Percentiles rank a stretch among this genome's conserved stretches.
phyloP scores from a whole-genome alignment of 2,888 invertebrate species.

The Thymelicus sylvestris region DNA sequence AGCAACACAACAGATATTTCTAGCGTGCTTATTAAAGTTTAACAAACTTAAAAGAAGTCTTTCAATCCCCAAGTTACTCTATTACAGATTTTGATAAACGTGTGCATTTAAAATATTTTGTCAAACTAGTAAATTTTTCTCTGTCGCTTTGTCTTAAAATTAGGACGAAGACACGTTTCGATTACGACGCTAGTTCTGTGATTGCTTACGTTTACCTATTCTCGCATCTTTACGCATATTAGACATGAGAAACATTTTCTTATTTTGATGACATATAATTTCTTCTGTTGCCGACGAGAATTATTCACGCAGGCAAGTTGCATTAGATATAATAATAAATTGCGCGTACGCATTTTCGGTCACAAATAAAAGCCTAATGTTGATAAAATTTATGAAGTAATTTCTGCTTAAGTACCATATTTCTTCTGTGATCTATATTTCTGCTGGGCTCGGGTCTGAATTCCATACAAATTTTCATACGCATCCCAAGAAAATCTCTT shows the following conservation, averaged over 20 bases:
- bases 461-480: too few species aligned
- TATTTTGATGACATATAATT: not conserved
- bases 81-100: conserved; percentile 11
- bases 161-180: conserved; percentile 15
- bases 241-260: conserved; percentile 6
- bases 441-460: too few species aligned
- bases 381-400: too few species aligned
- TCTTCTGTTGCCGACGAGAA: not conserved
- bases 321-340: too few species aligned
- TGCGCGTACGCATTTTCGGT: too few species aligned
- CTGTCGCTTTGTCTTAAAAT: conserved; percentile 22
- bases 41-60: too few species aligned
- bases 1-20: too few species aligned
- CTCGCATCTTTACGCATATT: conserved; percentile 3
- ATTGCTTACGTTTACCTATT: conserved; percentile 10
- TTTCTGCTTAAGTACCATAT: too few species aligned
- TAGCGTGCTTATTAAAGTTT: too few species aligned
- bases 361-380: too few species aligned
- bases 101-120: conserved; percentile 18
- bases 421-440: too few species aligned
- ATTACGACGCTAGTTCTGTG: conserved; percentile 10
- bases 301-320: not conserved
- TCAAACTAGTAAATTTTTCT: conserved; percentile 8
- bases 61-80: conserved; percentile 10
- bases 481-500: too few species aligned